Conservation (phyloP, 2,888 invertebrate genomes). For the Helobdella robusta region DNA sequence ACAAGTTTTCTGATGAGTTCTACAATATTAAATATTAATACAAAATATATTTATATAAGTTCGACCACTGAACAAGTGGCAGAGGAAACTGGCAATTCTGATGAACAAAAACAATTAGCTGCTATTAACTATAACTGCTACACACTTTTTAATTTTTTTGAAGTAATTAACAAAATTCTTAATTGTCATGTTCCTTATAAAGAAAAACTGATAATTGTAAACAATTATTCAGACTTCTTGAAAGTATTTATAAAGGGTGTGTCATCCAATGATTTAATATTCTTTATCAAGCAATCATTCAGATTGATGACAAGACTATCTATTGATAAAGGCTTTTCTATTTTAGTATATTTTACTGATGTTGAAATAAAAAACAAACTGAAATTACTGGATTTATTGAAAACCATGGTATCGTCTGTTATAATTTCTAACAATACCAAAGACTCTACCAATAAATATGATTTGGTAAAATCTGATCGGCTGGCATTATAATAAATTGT, state of each 20-base stretch:
- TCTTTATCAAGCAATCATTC: background rate
- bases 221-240: background rate
- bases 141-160: too few relatives aligned
- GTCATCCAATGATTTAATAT: conserved; percentile 1
- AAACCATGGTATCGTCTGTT: background rate
- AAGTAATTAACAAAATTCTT: too few relatives aligned
- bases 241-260: background rate
- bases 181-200: too few relatives aligned
- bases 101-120: too few relatives aligned
- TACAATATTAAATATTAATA: background rate
- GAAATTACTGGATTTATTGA: background rate
- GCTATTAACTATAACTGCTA: too few relatives aligned
- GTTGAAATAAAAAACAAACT: background rate
- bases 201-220: background rate
- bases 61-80: too few relatives aligned
- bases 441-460: too few relatives aligned
- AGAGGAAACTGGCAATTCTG: too few relatives aligned
- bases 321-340: background rate
- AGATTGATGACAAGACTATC: background rate
- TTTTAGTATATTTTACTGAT: background rate
- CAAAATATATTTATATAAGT: too few relatives aligned
- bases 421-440: too few relatives aligned
- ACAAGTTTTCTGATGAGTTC: background rate
- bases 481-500: background rate
- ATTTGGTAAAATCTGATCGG: too few relatives aligned